Percentiles rank a stretch among this genome's conserved stretches.
phyloP scores from a whole-genome alignment of 2,888 invertebrate genomes.

The Metallyticus violacea region DNA sequence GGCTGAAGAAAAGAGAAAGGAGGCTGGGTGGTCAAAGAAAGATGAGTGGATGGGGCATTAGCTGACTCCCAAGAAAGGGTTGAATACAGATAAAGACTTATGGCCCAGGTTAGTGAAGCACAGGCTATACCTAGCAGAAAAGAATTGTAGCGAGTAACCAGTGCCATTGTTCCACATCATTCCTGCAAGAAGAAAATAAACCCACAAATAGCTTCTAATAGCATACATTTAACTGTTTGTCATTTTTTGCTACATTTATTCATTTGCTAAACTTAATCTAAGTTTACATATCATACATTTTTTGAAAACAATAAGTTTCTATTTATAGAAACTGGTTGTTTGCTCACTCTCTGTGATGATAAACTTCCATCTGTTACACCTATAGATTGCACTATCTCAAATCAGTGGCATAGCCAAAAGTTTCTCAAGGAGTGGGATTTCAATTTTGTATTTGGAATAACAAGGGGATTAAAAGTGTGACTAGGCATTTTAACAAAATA shows the following conservation, averaged over 20 bases:
- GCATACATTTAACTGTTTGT: background rate
- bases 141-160: slow-evolving; percentile 45
- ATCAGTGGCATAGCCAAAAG: no score
- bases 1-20: background rate
- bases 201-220: background rate
- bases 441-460: no score
- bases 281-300: no score
- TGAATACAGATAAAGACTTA: slow-evolving; percentile 70
- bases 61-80: slow-evolving; percentile 47
- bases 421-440: no score
- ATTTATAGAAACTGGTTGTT: no score
- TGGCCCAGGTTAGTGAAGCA: slow-evolving; percentile 71
- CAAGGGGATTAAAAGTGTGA: no score
- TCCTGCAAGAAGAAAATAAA: background rate
- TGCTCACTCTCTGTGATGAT: no score
- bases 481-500: no score
- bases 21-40: background rate
- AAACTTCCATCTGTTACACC: no score
- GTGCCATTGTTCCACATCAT: slow-evolving; percentile 3
- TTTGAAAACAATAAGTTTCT: no score
- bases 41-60: background rate
- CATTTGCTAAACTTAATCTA: no score
- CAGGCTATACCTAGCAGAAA: slow-evolving; percentile 71
- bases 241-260: background rate
- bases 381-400: no score